phyloP scores from a whole-genome alignment of 2,888 invertebrate species.

The Cabera pusaria region DNA sequence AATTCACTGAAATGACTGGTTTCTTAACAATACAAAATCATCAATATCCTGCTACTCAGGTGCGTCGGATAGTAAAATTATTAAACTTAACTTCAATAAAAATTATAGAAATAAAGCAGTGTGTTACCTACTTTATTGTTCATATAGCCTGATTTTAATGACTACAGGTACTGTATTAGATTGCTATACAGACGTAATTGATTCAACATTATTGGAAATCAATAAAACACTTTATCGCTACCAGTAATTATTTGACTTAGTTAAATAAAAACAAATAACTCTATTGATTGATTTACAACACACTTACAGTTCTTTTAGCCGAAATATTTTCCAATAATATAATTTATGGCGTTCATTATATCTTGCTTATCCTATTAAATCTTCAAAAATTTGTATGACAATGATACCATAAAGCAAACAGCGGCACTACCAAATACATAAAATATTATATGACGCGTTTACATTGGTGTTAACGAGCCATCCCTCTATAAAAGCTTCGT shows the following conservation, averaged over 20 bases:
- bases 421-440: slow-evolving; percentile 48
- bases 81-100: too few species aligned
- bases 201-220: slow-evolving; percentile 5
- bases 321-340: slow-evolving; percentile 21
- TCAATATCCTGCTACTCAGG: too few species aligned
- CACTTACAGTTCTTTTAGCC: slow-evolving; percentile 9
- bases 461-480: slow-evolving; percentile 79
- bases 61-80: too few species aligned
- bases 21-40: too few species aligned
- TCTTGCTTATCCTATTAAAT: slow-evolving; percentile 43
- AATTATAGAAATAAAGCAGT: too few species aligned
- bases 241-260: neutral
- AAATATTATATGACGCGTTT: slow-evolving; percentile 63
- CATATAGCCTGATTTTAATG: too few species aligned
- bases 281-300: slow-evolving; percentile 6
- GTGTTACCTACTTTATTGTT: too few species aligned
- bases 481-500: slow-evolving; percentile 73
- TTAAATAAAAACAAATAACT: slow-evolving; percentile 6
- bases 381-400: slow-evolving; percentile 69
- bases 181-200: neutral
- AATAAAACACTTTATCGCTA: slow-evolving; percentile 8
- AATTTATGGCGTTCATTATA: slow-evolving; percentile 23
- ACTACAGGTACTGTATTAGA: too few species aligned
- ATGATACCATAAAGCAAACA: slow-evolving; percentile 62
- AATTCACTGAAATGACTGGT: too few species aligned